Conservation (phyloP, 2,888 invertebrate genomes). For the Automeris io region DNA sequence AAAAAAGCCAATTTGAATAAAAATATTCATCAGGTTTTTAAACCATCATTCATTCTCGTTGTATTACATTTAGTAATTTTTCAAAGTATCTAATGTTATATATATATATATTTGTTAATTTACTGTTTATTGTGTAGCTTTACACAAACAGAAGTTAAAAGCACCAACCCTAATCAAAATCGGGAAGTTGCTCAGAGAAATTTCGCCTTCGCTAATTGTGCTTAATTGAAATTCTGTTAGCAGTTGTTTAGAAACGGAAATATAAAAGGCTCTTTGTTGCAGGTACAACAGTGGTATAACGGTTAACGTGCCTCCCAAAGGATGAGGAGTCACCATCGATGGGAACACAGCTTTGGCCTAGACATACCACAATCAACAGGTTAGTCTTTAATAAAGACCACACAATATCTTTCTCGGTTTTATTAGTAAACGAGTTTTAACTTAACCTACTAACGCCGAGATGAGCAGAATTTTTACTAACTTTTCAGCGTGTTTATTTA, state of each 20-base stretch:
- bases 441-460: no score
- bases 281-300: constrained; percentile 39
- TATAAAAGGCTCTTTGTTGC: constrained; percentile 12
- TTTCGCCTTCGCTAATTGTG: constrained; percentile 41
- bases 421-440: background rate
- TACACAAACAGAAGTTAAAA: constrained; percentile 9
- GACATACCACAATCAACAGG: constrained; percentile 61
- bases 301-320: constrained; percentile 56
- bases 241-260: constrained; percentile 14
- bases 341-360: constrained; percentile 57
- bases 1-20: no score
- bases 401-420: no score
- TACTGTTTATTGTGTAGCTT: no score
- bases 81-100: no score
- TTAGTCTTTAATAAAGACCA: no score
- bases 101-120: no score
- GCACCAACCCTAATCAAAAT: constrained; percentile 15
- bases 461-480: no score
- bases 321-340: constrained; percentile 71
- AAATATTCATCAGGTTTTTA: no score
- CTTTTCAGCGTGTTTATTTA: no score
- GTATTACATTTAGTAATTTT: no score
- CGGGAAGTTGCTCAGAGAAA: constrained; percentile 29
- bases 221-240: constrained; percentile 38
- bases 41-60: no score